A percentile compares a stretch with the other conserved stretches of the same genome.
Evolutionary conservation across 2,113 vertebrate species (phyloP).

Genomic region (Phyllostomus discolor): DNA sequence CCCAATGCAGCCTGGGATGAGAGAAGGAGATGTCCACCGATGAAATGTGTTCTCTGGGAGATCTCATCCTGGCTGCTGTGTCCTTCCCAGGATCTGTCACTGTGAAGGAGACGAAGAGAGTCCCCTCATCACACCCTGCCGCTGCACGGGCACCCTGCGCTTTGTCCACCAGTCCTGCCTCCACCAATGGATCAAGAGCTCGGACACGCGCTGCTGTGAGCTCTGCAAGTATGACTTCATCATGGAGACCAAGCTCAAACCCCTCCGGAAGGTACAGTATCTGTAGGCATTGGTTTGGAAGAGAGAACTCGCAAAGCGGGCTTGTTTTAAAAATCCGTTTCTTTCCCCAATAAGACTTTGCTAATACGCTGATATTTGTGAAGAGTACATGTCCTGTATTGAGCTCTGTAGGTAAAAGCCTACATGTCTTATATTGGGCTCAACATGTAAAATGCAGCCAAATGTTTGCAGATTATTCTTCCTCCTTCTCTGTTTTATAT

Average conservation of each 20-base stretch:
- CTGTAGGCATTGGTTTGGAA: not conserved
- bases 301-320: not conserved
- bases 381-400: not conserved
- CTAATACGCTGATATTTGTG: not conserved
- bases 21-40: no score
- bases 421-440: not conserved
- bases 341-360: not conserved
- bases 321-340: not conserved
- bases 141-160: slow-evolving; percentile 93
- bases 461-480: not conserved
- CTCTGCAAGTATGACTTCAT: slow-evolving; percentile 98
- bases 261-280: slow-evolving; percentile 88
- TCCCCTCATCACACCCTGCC: slow-evolving; percentile 94
- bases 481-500: not conserved
- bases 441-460: not conserved
- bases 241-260: slow-evolving; percentile 98
- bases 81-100: slow-evolving; percentile 94
- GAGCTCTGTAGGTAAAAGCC: not conserved
- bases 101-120: slow-evolving; percentile 97
- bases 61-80: slow-evolving; percentile 59
- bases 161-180: slow-evolving; percentile 97
- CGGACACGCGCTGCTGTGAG: slow-evolving; percentile 96
- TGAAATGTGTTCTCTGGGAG: not conserved
- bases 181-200: slow-evolving; percentile 99
- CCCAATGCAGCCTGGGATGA: not conserved